These are phyloP conservation scores for Peromyscus leucopus DNA, from an alignment of 2,113 vertebrate genomes.

Conservation along the genomic window DNA sequence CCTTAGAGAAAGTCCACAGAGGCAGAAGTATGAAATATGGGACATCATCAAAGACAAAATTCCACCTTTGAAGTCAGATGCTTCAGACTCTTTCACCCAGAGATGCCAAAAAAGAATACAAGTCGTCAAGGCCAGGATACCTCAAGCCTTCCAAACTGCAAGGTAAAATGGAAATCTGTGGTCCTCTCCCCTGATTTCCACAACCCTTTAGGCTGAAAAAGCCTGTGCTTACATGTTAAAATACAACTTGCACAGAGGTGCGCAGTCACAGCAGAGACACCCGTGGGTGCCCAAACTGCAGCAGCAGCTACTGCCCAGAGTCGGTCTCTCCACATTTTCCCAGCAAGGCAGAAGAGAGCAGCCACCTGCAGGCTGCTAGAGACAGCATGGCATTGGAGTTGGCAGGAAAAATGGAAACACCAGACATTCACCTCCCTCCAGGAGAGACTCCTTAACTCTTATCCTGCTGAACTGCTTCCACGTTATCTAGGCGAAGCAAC, in stretches of 20 bases:
- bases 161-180: neutral
- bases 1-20: neutral
- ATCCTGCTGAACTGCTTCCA: conserved; percentile 15
- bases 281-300: conserved; percentile 68
- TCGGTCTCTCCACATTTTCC: conserved; percentile 42
- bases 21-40: neutral
- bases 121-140: neutral
- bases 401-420: conserved; percentile 64
- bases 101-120: neutral
- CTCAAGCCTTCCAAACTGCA: conserved; percentile 15
- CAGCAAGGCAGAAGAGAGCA: conserved; percentile 18
- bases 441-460: neutral
- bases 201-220: conserved; percentile 45
- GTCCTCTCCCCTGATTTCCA: conserved; percentile 6
- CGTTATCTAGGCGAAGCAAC: conserved; percentile 57
- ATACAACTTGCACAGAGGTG: conserved; percentile 45
- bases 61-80: neutral
- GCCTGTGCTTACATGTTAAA: conserved; percentile 26
- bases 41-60: neutral
- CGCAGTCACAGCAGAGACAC: conserved; percentile 42
- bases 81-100: neutral
- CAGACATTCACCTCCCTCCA: conserved; percentile 56
- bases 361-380: neutral
- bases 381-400: neutral
- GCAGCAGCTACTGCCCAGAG: conserved; percentile 37